Base-by-base conservation (phyloP, 2,888 invertebrate genomes). In the Drosophila fulvimacula region DNA sequence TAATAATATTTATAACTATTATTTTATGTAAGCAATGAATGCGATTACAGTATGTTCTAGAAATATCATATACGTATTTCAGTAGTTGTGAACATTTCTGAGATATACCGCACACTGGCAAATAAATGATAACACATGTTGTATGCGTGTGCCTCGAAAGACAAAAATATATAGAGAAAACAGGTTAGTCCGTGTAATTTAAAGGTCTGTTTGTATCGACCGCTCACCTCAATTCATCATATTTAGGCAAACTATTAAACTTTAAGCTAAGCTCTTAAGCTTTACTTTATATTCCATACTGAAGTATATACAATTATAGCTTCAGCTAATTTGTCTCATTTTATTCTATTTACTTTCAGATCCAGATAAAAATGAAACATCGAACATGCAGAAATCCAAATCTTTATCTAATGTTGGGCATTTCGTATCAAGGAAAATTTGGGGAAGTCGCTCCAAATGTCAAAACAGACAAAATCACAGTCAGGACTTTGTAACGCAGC, bases 331-430 rank as follows among this genome's bases (percentile, higher is more conserved):
- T 17, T 10, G 10, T 46, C 0, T 5, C 2, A 27, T 11, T 48
- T 46, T 11, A 11, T 30, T 15, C 27, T 5, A 27, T 46, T 30
- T 30, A 21, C 36, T 58, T 17, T 39, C 53, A 86, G 86, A 32
- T 61, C 9, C 41, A 10, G 46, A 30, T 21, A 69, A 73, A 67
- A 73, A 81, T 78, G 79, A 57, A 42, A 57, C 63, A 42, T 71
- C 95, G 92, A 87, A 69, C 41, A 97, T 97, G 97, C 97, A 97
- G 95, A 97, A 97, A 94, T 97, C 97, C 90, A 96, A 97, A 92
- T 97, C 97, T 32, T 96, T 96, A 81, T 96, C 96, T 91, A 96
- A 96, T 93, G 96, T 97, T 92, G 96, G 97, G 91, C 96, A 96
- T 92, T 95, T 96, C 92, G 96, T 97, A 84, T 95, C 96, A 90